Evolutionary conservation across 2,113 vertebrate species (phyloP).

Genomic region (Salvelinus sp.): DNA sequence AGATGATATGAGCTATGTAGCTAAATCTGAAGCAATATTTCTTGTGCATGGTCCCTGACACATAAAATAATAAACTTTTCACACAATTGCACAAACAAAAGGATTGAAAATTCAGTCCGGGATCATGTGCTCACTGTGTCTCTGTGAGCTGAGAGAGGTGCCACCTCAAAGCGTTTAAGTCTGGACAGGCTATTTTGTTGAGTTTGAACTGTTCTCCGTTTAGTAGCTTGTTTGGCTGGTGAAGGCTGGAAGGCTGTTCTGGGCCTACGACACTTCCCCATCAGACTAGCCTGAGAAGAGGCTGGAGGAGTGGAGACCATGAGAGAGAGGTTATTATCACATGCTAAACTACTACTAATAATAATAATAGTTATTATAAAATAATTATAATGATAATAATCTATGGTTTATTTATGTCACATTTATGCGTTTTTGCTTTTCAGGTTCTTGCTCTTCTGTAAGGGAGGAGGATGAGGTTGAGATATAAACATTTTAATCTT

Average conservation of each 20-base stretch:
- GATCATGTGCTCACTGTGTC: conserved; percentile 65
- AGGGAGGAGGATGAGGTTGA: neutral
- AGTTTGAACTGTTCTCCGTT: conserved; percentile 83
- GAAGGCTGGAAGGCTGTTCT: conserved; percentile 83
- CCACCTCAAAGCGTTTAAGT: conserved; percentile 83
- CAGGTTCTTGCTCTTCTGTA: too few species aligned
- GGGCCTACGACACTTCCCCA: conserved; percentile 81
- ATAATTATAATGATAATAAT: neutral
- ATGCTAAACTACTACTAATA: neutral
- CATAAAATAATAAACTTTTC: too few species aligned
- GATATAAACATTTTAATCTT: neutral
- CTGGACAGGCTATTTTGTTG: conserved; percentile 84
- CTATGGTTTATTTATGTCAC: too few species aligned
- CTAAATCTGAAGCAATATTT: neutral
- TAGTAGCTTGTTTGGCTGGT: conserved; percentile 82
- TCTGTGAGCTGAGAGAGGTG: conserved; percentile 82
- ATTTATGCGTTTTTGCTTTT: too few species aligned
- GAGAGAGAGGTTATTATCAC: conserved; percentile 1
- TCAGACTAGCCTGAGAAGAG: conserved; percentile 62
- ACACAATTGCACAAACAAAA: neutral
- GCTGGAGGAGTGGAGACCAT: conserved; percentile 35
- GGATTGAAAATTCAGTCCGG: too few species aligned
- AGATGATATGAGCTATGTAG: neutral
- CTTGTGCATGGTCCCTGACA: neutral
- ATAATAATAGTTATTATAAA: neutral